These are phyloP conservation scores for Tenodera sinensis DNA, from an alignment of 2,888 invertebrate genomes.

Conservation along the genomic window DNA sequence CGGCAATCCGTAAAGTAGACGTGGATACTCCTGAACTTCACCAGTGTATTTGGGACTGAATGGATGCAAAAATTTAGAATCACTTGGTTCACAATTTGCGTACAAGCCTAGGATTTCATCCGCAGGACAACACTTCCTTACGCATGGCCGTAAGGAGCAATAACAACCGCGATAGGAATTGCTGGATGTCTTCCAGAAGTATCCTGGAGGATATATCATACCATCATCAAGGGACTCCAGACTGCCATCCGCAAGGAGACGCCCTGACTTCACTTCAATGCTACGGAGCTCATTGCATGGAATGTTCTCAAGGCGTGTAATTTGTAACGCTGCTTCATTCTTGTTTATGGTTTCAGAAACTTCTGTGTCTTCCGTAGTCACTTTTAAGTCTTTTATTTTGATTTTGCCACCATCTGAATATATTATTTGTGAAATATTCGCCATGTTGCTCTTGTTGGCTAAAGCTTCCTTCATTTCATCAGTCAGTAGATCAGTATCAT, in stretches of 20 bases:
- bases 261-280: not conserved
- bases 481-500: not conserved
- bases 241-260: not conserved
- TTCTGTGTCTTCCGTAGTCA: not conserved
- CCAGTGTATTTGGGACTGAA: not conserved
- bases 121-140: not conserved
- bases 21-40: not conserved
- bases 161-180: conserved; percentile 40
- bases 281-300: not conserved
- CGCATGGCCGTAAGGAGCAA: conserved; percentile 33
- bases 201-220: conserved; percentile 5
- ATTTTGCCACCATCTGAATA: not conserved
- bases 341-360: not conserved
- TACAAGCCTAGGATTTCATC: not conserved
- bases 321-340: not conserved
- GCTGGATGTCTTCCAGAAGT: not conserved
- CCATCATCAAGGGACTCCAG: not conserved
- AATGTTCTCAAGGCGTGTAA: not conserved
- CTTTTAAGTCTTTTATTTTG: not conserved
- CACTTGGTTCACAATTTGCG: not conserved
- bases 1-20: not conserved
- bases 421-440: not conserved
- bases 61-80: not conserved
- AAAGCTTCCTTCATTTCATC: not conserved
- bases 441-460: not conserved